A percentile compares a stretch with the other conserved stretches of the same genome.
phyloP scores from a whole-genome alignment of 2,113 vertebrate species.

The Tragelaphus scriptus region DNA sequence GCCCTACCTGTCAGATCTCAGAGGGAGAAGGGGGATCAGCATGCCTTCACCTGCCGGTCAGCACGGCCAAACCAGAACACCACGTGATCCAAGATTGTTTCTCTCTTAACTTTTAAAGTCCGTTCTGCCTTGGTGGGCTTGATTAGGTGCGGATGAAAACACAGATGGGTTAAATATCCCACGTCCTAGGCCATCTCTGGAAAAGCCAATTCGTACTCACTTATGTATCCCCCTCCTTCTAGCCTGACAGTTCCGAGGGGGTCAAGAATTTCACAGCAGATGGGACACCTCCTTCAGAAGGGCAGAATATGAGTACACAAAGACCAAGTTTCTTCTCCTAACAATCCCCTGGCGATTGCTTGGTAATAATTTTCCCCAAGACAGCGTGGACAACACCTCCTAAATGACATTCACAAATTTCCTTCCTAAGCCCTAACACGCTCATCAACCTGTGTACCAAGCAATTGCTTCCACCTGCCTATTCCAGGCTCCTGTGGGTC shows the following conservation, averaged over 20 bases:
- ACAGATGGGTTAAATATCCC: background rate
- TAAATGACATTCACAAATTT: background rate
- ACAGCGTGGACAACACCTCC: background rate
- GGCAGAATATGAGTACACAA: fast-evolving
- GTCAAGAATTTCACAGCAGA: background rate
- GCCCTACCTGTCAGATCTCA: background rate
- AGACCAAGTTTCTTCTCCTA: background rate
- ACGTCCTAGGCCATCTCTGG: fast-evolving
- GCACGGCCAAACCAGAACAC: background rate
- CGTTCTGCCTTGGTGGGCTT: background rate
- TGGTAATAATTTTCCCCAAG: background rate
- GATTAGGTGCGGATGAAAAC: background rate
- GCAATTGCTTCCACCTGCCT: background rate
- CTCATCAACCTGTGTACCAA: background rate
- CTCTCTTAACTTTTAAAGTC: background rate
- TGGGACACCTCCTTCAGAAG: background rate
- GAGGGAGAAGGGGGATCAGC: background rate
- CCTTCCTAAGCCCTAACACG: background rate
- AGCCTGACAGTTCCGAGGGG: fast-evolving
- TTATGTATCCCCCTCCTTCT: background rate
- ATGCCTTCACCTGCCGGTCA: background rate
- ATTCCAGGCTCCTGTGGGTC: background rate
- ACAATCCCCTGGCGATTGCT: background rate
- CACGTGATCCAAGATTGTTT: background rate
- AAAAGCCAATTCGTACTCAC: background rate